Percentiles rank a stretch among this genome's conserved stretches.
phyloP scores from a whole-genome alignment of 2,113 vertebrate species.

The Barbus barbus region DNA sequence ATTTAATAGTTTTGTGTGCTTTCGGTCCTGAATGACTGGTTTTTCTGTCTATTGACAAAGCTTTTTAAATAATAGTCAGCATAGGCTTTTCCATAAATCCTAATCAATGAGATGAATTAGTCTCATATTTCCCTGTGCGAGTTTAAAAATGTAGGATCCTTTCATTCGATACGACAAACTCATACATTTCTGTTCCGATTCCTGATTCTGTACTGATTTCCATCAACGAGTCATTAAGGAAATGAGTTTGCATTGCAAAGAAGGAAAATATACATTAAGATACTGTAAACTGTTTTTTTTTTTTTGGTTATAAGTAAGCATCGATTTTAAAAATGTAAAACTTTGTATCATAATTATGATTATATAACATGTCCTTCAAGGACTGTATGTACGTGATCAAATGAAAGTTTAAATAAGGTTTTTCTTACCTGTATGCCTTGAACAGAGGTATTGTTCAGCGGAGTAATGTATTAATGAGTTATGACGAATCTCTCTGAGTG shows the following conservation, averaged over 20 bases:
- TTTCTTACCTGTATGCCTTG: neutral
- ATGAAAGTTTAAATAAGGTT: neutral
- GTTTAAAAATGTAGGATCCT: neutral
- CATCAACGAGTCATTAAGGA: neutral
- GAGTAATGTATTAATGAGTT: constrained; percentile 2
- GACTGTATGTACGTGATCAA: neutral
- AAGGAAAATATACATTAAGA: neutral
- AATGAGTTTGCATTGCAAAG: neutral
- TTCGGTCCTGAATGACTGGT: constrained; percentile 64
- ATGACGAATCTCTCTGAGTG: neutral
- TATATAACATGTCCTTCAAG: neutral
- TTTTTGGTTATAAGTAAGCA: too few relatives aligned
- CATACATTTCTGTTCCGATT: neutral
- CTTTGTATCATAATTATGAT: too few relatives aligned
- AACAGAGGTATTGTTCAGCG: neutral
- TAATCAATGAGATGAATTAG: constrained; percentile 10
- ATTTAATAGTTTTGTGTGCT: neutral
- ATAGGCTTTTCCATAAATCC: constrained; percentile 18
- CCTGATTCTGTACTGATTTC: too few relatives aligned
- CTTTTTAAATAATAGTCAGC: constrained; percentile 20
- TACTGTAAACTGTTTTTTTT: too few relatives aligned
- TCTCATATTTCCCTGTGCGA: constrained; percentile 18
- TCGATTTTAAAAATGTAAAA: too few relatives aligned
- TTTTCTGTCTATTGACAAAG: constrained; percentile 50
- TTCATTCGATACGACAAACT: neutral